These are phyloP conservation scores for Ptychochromis oligacanthus DNA, from an alignment of 2,113 vertebrate genomes.

Conservation along the genomic window DNA sequence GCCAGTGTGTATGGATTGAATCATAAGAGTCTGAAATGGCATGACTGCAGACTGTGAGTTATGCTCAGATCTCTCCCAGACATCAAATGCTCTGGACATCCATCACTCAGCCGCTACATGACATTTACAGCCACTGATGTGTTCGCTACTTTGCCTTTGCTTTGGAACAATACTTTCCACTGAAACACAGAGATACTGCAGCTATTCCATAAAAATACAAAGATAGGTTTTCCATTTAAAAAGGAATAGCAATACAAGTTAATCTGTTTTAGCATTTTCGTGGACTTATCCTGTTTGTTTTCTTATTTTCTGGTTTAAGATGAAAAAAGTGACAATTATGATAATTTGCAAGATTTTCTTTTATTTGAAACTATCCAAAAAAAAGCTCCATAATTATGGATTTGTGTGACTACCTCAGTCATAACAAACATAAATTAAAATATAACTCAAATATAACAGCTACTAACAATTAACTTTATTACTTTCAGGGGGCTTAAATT, in stretches of 20 bases:
- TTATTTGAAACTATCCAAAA: no score
- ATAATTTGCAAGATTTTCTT: no score
- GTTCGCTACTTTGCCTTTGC: conserved; percentile 36
- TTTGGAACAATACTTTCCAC: conserved; percentile 31
- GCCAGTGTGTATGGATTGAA: conserved; percentile 46
- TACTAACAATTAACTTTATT: no score
- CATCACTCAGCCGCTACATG: conserved; percentile 51
- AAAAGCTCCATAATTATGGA: no score
- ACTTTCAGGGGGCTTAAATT: no score
- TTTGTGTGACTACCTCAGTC: no score
- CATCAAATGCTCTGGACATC: conserved; percentile 48
- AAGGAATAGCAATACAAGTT: neutral
- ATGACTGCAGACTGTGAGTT: conserved; percentile 47
- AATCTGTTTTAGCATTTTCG: no score
- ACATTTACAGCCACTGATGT: conserved; percentile 50
- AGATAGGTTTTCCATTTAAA: neutral
- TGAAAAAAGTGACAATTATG: no score
- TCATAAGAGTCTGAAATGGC: conserved; percentile 42
- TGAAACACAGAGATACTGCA: conserved; percentile 2
- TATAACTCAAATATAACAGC: neutral
- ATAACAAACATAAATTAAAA: no score
- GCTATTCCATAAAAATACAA: neutral
- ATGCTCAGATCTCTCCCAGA: conserved; percentile 44
- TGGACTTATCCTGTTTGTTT: no score
- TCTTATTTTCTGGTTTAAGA: no score